A percentile compares a stretch with the other conserved stretches of the same genome.
Conservation (phyloP, 2,113 vertebrate species). For the Neogobius melanostomus region DNA sequence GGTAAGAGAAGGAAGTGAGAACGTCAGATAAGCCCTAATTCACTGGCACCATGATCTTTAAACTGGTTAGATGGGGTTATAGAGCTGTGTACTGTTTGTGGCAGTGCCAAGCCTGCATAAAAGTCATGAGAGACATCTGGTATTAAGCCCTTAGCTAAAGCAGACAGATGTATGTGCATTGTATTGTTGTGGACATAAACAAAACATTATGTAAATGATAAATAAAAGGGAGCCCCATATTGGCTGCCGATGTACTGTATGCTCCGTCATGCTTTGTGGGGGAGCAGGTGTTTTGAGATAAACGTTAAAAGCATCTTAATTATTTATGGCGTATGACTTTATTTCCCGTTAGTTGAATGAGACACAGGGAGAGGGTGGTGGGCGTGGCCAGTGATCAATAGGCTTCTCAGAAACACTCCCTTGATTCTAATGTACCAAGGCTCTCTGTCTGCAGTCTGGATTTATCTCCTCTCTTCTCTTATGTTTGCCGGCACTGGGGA, state of each 20-base stretch:
- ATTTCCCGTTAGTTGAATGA: conserved; percentile 51
- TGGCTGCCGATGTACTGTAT: not conserved
- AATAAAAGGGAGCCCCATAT: not conserved
- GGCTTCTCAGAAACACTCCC: conserved; percentile 63
- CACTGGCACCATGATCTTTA: not conserved
- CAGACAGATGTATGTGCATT: not conserved
- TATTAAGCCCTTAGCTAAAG: too few species aligned
- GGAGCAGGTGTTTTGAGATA: conserved; percentile 46
- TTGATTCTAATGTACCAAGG: conserved; percentile 29
- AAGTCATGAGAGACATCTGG: too few species aligned
- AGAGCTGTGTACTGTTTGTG: not conserved
- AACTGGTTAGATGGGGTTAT: not conserved
- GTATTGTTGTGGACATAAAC: not conserved
- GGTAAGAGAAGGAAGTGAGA: conserved; percentile 11
- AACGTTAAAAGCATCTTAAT: conserved; percentile 56
- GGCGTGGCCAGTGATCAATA: conserved; percentile 63
- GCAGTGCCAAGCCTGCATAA: too few species aligned
- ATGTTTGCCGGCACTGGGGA: conserved; percentile 18
- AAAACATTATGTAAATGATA: not conserved
- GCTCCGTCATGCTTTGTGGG: conserved; percentile 8
- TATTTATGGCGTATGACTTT: conserved; percentile 62
- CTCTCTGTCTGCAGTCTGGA: conserved; percentile 2
- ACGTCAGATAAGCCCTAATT: conserved; percentile 15
- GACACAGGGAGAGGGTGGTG: conserved; percentile 38
- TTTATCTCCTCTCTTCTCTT: conserved; percentile 15